Conservation (phyloP, 92 coral and sea anemone genomes). For the Virgularia gustaviana region DNA sequence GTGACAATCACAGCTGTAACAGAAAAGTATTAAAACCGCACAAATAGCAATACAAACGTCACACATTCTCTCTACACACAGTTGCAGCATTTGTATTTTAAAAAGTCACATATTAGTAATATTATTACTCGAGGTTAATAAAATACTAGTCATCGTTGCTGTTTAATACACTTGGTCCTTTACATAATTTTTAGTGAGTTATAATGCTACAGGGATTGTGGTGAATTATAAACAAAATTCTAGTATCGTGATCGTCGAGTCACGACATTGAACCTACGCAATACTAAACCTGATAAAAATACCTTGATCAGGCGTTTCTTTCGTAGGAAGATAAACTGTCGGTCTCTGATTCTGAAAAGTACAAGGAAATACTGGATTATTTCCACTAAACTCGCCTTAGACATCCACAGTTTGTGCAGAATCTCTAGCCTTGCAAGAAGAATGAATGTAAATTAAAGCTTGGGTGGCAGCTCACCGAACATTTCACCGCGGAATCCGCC, state of each 20-base stretch:
- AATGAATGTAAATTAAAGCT: background rate
- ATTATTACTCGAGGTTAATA: too few relatives aligned
- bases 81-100: too few relatives aligned
- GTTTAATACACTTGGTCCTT: too few relatives aligned
- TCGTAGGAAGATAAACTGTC: slow-evolving; percentile 86
- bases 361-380: too few relatives aligned
- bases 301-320: slow-evolving; percentile 85
- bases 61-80: too few relatives aligned
- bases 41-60: slow-evolving; percentile 27
- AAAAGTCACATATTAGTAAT: too few relatives aligned
- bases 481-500: slow-evolving; percentile 72
- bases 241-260: background rate
- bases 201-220: too few relatives aligned
- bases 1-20: slow-evolving; percentile 75
- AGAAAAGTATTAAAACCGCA: background rate
- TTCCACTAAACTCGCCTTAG: too few relatives aligned
- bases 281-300: background rate
- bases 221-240: background rate
- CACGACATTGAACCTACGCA: background rate
- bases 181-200: too few relatives aligned
- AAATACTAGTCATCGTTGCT: too few relatives aligned
- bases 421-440: too few relatives aligned
- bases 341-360: slow-evolving; percentile 77
- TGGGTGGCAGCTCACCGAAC: slow-evolving; percentile 60
- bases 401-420: too few relatives aligned